A percentile compares a stretch with the other conserved stretches of the same genome.
Conservation (phyloP, 2,888 invertebrate species). For the Lampropteryx suffumata region DNA sequence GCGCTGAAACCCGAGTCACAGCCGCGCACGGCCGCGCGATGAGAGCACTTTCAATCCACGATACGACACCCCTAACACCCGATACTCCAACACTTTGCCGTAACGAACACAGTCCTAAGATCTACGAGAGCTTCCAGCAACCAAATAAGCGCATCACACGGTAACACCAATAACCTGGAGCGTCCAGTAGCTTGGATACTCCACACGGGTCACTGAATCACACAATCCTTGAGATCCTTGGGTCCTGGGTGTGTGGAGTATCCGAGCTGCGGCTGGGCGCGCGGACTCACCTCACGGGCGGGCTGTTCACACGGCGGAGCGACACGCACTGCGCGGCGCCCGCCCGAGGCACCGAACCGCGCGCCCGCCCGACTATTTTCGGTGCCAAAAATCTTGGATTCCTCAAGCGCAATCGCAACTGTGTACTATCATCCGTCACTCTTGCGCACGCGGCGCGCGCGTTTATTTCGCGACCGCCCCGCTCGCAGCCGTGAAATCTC, state of each 20-base stretch:
- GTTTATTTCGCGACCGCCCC: conserved; percentile 24
- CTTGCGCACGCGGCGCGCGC: conserved; percentile 52
- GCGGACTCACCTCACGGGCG: conserved; percentile 76
- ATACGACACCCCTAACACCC: conserved; percentile 23
- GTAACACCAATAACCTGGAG: conserved; percentile 50
- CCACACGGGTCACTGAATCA: conserved; percentile 44
- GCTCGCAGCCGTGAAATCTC: conserved; percentile 39
- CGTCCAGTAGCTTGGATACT: conserved; percentile 65
- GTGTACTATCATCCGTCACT: conserved; percentile 47
- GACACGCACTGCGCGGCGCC: conserved; percentile 79
- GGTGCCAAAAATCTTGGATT: conserved; percentile 81
- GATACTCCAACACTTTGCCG: conserved; percentile 34
- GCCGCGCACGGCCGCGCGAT: conserved; percentile 40
- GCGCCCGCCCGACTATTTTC: conserved; percentile 79
- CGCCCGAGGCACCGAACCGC: conserved; percentile 63
- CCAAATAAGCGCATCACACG: conserved; percentile 44
- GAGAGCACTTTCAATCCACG: conserved; percentile 38
- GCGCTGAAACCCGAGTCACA: conserved; percentile 78
- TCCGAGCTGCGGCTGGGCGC: conserved; percentile 52
- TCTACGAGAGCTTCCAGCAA: conserved; percentile 30
- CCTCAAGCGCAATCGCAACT: conserved; percentile 36
- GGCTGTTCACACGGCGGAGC: conserved; percentile 82
- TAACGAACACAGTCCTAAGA: conserved; percentile 32
- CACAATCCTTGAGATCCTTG: conserved; percentile 33
- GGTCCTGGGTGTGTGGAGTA: conserved; percentile 48